Conservation (phyloP, 2,797 vertebrate species). For the Picus viridis region DNA sequence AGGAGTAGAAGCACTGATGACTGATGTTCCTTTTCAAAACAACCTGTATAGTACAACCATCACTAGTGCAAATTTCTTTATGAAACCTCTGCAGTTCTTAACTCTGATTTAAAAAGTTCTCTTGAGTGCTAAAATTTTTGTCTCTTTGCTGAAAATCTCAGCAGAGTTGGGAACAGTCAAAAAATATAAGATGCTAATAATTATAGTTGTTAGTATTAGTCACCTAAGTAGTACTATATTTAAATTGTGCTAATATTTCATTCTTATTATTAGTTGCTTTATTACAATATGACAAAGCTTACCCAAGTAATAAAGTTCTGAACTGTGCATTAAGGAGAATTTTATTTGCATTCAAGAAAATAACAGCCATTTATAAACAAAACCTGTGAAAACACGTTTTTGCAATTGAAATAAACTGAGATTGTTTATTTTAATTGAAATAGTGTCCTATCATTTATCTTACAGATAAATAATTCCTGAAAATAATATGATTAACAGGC, state of each 20-base stretch:
- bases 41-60: rapidly evolving
- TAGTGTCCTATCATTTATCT: neutral
- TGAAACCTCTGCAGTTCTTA: neutral
- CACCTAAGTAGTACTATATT: neutral
- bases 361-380: neutral
- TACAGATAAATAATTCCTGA: neutral
- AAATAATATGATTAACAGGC: neutral
- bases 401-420: neutral
- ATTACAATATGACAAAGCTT: neutral
- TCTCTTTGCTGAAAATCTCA: neutral
- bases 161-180: neutral
- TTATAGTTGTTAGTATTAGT: neutral
- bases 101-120: neutral
- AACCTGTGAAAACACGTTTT: neutral
- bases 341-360: neutral
- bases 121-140: neutral
- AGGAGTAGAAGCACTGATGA: neutral
- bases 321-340: neutral
- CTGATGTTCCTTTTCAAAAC: neutral
- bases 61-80: neutral
- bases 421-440: neutral
- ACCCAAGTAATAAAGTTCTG: neutral
- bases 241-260: neutral
- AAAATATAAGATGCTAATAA: neutral
- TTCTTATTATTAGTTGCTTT: neutral